A percentile compares a stretch with the other conserved stretches of the same genome.
Evolutionary conservation across 2,797 vertebrate species (phyloP).

Genomic region (Ara ararauna): DNA sequence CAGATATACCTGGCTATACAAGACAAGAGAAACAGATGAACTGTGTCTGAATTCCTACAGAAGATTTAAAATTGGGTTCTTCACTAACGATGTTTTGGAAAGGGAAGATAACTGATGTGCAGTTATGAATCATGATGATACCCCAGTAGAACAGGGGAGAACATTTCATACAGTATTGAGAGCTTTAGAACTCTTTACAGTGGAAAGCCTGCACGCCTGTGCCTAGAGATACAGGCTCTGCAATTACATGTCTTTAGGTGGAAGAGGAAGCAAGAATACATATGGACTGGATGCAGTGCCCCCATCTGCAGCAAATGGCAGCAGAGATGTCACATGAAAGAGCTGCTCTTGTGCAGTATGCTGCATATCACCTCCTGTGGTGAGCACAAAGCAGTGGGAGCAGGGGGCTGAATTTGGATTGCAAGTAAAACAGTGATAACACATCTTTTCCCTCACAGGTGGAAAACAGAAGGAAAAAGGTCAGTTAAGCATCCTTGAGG

Average conservation of each 20-base stretch:
- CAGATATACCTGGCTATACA: not conserved
- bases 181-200: not conserved
- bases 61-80: slow-evolving; percentile 44
- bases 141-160: slow-evolving; percentile 8
- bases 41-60: not conserved
- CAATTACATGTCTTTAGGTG: not conserved
- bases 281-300: not conserved
- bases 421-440: no score
- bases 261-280: not conserved
- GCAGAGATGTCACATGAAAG: not conserved
- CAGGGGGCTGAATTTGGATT: not conserved
- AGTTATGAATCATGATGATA: slow-evolving; percentile 37
- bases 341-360: not conserved
- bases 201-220: not conserved
- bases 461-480: not conserved
- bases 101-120: slow-evolving; percentile 42
- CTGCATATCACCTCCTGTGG: not conserved
- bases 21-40: not conserved
- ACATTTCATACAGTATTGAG: not conserved
- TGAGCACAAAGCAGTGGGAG: not conserved
- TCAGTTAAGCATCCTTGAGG: not conserved
- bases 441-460: not conserved
- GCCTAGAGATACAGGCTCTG: slow-evolving; percentile 27
- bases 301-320: slow-evolving; percentile 38
- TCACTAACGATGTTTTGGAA: slow-evolving; percentile 24